A percentile compares a stretch with the other conserved stretches of the same genome.
These are phyloP conservation scores for Pimephales promelas DNA, from an alignment of 2,113 vertebrate species.

Conservation along the genomic window DNA sequence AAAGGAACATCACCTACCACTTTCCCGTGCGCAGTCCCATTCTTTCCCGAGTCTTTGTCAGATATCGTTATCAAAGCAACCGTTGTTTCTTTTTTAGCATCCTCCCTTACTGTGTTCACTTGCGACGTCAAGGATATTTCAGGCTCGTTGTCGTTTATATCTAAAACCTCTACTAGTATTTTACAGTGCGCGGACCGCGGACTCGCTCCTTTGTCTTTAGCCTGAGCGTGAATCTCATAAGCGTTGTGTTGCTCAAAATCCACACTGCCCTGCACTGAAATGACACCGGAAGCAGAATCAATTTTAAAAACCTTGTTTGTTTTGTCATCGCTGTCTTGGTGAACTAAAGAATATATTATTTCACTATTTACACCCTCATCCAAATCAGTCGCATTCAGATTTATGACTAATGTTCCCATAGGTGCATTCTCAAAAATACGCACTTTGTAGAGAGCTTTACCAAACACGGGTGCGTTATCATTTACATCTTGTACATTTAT, in stretches of 20 bases:
- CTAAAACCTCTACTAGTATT: slow-evolving; percentile 81
- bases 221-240: slow-evolving; percentile 66
- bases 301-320: slow-evolving; percentile 72
- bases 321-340: slow-evolving; percentile 64
- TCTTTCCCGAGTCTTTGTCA: slow-evolving; percentile 81
- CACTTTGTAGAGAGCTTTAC: slow-evolving; percentile 60
- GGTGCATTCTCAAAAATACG: slow-evolving; percentile 56
- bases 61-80: slow-evolving; percentile 81
- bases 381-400: slow-evolving; percentile 59
- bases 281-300: slow-evolving; percentile 74
- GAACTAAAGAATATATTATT: slow-evolving; percentile 64
- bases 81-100: slow-evolving; percentile 77
- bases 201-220: slow-evolving; percentile 62
- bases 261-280: slow-evolving; percentile 70
- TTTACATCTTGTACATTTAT: slow-evolving; percentile 63
- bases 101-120: slow-evolving; percentile 77
- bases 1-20: slow-evolving; percentile 75
- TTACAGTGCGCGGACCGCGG: slow-evolving; percentile 73
- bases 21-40: slow-evolving; percentile 76
- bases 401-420: slow-evolving; percentile 51
- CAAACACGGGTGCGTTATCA: slow-evolving; percentile 64
- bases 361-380: slow-evolving; percentile 71
- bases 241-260: slow-evolving; percentile 73
- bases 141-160: slow-evolving; percentile 86
- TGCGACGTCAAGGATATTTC: slow-evolving; percentile 81